Evolutionary conservation across 2,888 invertebrate species (phyloP), one percentile per base, ranked within the genome.

Genomic region (Parnassius glacialis): DNA sequence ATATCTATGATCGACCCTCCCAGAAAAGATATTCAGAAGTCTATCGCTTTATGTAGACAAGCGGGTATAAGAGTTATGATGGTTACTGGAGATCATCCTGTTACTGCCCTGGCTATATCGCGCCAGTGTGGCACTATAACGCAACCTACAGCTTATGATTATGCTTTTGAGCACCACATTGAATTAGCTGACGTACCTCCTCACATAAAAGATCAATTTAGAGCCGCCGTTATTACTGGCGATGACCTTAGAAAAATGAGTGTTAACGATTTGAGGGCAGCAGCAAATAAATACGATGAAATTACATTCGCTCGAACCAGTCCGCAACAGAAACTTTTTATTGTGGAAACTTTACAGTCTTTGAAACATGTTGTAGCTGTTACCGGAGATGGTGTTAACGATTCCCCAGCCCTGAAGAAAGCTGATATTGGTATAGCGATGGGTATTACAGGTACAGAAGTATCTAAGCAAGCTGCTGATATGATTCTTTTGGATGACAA

Each of bases 401-500:
- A 97, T 81, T 96, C 97, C 0, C 97, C 97, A 7, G 97, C 97
- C 12, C 85, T 97, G 60, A 96, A 96, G 77, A 96, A 95, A 82
- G 97, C 97, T 12, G 96, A 97, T 70, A 96, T 96, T 62, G 96
- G 96, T 34, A 93, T 96, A 25, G 95, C 96, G 0, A 96, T 96
- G 96, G 96, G 96, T 10, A 95, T 96, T 59, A 93, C 93, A 16
- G 95, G 95, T 0, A 94, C 95, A 3, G 96, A 96, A 78, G 96
- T 94, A 9, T 95, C 95, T 0, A 97, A 97, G 81, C 96, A 97
- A 84, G 97, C 97, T 0, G 97, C 97, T 3, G 97, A 97, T 80
- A 97, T 97, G 97, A 97, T 97, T 71, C 88, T 97, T 42, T 87
- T 97, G 72, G 97, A 97, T 74, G 97, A 97, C 77, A 97, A 97